These are phyloP conservation scores for Drosophila flavopinicola DNA, from an alignment of 2,888 invertebrate genomes.

Conservation along the genomic window DNA sequence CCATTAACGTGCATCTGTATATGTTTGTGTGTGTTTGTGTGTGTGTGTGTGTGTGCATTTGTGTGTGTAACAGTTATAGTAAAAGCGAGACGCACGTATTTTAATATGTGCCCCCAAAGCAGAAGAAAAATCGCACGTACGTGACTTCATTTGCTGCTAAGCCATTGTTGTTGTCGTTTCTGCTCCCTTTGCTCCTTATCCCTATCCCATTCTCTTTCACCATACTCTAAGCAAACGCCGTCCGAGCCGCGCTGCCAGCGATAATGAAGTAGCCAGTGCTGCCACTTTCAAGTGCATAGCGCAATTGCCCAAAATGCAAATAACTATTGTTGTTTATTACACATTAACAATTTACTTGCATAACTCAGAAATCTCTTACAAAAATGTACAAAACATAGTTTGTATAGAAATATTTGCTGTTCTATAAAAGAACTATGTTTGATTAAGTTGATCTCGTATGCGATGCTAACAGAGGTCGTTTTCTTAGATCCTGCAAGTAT, in stretches of 20 bases:
- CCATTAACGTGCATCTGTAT: slow-evolving; percentile 67
- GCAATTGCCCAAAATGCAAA: neutral
- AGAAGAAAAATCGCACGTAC: slow-evolving; percentile 83
- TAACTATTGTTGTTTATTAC: neutral
- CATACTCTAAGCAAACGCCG: neutral
- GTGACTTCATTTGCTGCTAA: slow-evolving; percentile 82
- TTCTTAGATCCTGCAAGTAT: too few species aligned
- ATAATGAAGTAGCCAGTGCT: slow-evolving; percentile 22
- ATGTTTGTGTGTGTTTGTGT: slow-evolving; percentile 28
- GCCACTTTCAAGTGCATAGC: slow-evolving; percentile 14
- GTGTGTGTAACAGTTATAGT: slow-evolving; percentile 73
- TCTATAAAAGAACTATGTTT: too few species aligned
- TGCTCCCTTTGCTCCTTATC: slow-evolving; percentile 25
- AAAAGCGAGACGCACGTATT: slow-evolving; percentile 81
- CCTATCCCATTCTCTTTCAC: neutral
- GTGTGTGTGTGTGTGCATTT: slow-evolving; percentile 19
- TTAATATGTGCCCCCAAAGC: slow-evolving; percentile 82
- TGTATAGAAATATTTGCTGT: neutral
- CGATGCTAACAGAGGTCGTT: too few species aligned
- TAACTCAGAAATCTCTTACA: too few species aligned
- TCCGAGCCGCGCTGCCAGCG: slow-evolving; percentile 47
- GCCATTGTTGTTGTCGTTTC: slow-evolving; percentile 53
- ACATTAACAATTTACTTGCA: neutral
- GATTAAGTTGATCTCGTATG: too few species aligned
- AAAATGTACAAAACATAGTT: too few species aligned